These are phyloP conservation scores for Grus americana DNA, from an alignment of 2,113 vertebrate species.

Conservation along the genomic window DNA sequence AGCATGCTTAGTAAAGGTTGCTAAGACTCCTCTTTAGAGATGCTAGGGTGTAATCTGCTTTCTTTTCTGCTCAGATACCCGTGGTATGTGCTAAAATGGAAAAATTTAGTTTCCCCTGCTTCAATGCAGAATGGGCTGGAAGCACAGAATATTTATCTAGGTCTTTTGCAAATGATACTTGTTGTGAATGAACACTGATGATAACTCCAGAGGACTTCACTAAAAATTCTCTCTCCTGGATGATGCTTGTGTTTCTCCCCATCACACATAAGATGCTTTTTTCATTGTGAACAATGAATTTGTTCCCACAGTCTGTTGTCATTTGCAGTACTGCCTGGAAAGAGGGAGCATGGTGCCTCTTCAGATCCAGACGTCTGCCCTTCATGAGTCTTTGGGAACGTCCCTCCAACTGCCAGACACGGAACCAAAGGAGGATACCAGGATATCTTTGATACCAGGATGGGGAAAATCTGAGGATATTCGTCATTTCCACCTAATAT, in stretches of 20 bases:
- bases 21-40: background rate
- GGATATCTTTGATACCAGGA: background rate
- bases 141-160: background rate
- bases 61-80: background rate
- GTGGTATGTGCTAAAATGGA: background rate
- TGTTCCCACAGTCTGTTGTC: background rate
- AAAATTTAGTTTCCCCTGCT: background rate
- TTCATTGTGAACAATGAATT: background rate
- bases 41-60: background rate
- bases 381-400: background rate
- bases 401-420: background rate
- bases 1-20: background rate
- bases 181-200: background rate
- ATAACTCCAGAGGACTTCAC: background rate
- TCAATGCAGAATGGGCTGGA: background rate
- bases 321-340: background rate
- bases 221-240: background rate
- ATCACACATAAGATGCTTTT: background rate
- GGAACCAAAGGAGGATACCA: background rate
- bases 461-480: background rate
- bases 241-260: background rate
- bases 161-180: background rate
- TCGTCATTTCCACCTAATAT: background rate
- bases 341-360: fast-evolving
- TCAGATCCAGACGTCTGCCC: background rate